phyloP scores from a whole-genome alignment of 2,797 vertebrate genomes.

The Alca torda region DNA sequence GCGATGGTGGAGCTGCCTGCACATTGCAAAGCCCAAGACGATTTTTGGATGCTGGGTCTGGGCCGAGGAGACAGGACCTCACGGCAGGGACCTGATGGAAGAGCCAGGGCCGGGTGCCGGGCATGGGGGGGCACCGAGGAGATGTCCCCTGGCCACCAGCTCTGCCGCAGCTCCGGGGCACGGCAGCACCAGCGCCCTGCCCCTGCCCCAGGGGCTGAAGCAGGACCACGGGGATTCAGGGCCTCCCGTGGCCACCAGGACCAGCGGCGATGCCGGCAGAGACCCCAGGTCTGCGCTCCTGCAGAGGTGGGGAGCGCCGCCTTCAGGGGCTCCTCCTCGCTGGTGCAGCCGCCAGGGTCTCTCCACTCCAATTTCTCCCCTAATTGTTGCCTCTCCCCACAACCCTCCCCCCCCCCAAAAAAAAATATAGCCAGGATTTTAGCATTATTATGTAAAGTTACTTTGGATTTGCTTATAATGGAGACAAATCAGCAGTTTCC shows the following conservation, averaged over 20 bases:
- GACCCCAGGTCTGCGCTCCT: background rate
- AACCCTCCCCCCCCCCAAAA: no score
- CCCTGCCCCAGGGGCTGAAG: background rate
- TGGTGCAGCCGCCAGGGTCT: no score
- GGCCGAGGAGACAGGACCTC: rapidly evolving
- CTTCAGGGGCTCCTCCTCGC: background rate
- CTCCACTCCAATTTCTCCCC: background rate
- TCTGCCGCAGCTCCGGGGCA: rapidly evolving
- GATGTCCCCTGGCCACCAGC: background rate
- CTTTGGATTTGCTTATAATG: background rate
- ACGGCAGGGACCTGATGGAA: no score
- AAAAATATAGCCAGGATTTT: background rate
- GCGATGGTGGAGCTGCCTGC: rapidly evolving
- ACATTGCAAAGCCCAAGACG: background rate
- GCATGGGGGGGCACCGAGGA: rapidly evolving
- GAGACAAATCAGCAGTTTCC: background rate
- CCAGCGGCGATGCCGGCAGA: background rate
- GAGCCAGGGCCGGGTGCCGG: rapidly evolving
- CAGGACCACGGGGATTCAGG: background rate
- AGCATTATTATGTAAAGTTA: background rate
- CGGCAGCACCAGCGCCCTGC: background rate
- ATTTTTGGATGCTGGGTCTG: rapidly evolving
- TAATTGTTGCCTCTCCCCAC: no score
- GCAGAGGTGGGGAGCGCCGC: background rate
- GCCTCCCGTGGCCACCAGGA: background rate